Evolutionary conservation across 2,113 vertebrate species (phyloP).

Genomic region (Poeciliopsis prolifica): DNA sequence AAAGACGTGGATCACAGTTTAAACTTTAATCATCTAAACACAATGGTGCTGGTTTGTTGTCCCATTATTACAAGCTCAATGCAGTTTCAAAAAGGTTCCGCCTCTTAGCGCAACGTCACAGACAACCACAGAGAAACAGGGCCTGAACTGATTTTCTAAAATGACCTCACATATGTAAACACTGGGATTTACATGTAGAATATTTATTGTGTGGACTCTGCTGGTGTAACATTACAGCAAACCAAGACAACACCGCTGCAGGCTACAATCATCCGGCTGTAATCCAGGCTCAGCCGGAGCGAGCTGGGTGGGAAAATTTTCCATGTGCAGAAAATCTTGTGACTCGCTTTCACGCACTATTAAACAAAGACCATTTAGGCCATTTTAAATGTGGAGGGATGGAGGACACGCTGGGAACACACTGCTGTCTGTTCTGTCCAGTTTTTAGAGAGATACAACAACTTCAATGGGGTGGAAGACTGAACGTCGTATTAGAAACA

Average conservation of each 20-base stretch:
- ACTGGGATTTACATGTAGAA: background rate
- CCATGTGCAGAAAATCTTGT: constrained; percentile 38
- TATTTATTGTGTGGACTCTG: constrained; percentile 3
- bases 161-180: background rate
- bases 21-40: background rate
- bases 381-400: constrained; percentile 2
- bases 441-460: background rate
- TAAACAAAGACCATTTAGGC: constrained; percentile 16
- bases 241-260: background rate
- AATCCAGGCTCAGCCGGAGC: constrained; percentile 34
- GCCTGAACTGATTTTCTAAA: background rate
- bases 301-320: constrained; percentile 20
- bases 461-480: background rate
- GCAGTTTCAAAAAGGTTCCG: background rate
- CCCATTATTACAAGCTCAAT: background rate
- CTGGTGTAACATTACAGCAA: constrained; percentile 16
- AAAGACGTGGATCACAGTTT: background rate
- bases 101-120: background rate
- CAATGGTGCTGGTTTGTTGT: background rate
- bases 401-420: background rate
- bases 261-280: constrained; percentile 28
- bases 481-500: no score
- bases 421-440: background rate
- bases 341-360: constrained; percentile 33
- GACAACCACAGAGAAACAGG: background rate